phyloP scores from a whole-genome alignment of 2,888 invertebrate species.

The Ryuthela nishihirai region DNA sequence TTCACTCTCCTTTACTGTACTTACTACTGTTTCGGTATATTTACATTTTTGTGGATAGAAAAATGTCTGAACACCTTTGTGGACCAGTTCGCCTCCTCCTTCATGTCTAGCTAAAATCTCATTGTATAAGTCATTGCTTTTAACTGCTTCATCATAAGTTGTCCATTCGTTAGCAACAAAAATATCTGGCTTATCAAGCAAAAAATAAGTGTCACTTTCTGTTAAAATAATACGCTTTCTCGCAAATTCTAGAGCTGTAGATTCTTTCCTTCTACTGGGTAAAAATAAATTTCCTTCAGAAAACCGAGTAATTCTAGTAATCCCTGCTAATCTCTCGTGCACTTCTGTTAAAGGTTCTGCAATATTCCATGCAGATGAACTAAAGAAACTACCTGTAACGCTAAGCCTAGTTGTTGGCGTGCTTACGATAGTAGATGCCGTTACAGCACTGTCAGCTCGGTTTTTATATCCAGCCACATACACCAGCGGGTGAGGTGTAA shows the following conservation, averaged over 20 bases:
- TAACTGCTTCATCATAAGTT: constrained; percentile 10
- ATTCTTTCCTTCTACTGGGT: background rate
- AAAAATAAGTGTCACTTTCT: constrained; percentile 7
- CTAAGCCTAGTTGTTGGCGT: too few relatives aligned
- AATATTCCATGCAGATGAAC: too few relatives aligned
- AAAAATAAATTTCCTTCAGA: too few relatives aligned
- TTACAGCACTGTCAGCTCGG: too few relatives aligned
- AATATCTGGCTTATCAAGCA: constrained; percentile 18
- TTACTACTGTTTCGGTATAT: too few relatives aligned
- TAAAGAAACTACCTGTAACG: too few relatives aligned
- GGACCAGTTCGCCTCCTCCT: background rate
- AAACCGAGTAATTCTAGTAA: too few relatives aligned
- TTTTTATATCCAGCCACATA: too few relatives aligned
- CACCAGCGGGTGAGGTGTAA: constrained; percentile 25
- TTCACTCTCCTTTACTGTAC: too few relatives aligned
- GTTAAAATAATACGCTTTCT: constrained; percentile 26
- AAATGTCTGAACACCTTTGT: background rate
- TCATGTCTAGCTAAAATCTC: background rate
- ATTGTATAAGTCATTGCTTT: constrained; percentile 13
- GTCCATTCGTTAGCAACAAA: constrained; percentile 12
- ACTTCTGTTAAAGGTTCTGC: too few relatives aligned
- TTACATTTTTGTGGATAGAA: background rate
- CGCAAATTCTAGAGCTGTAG: constrained; percentile 5
- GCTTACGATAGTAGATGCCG: too few relatives aligned
- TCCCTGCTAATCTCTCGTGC: too few relatives aligned